phyloP scores from a whole-genome alignment of 2,888 invertebrate genomes.

The Sinodicranocentrus sp. region DNA sequence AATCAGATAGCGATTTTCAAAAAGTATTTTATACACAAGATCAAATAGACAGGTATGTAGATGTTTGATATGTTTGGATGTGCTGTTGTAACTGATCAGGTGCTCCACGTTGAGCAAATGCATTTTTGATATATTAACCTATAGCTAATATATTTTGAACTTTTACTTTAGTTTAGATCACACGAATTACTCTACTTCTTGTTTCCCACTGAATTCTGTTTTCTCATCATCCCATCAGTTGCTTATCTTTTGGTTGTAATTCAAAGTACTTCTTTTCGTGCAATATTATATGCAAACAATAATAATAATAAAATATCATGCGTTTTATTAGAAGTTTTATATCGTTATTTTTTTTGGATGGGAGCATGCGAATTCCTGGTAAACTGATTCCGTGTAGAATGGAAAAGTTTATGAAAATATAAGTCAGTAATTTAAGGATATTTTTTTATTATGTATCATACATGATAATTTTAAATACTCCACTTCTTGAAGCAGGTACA shows the following conservation, averaged over 20 bases:
- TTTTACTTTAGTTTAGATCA: not conserved
- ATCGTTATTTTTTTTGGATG: not conserved
- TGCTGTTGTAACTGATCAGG: not conserved
- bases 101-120: not conserved
- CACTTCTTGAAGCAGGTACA: too few relatives aligned
- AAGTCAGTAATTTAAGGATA: not conserved
- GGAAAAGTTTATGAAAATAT: not conserved
- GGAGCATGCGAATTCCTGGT: not conserved
- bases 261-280: not conserved
- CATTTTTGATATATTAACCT: not conserved
- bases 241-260: not conserved
- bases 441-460: not conserved
- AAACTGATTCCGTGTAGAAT: not conserved
- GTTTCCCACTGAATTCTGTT: not conserved
- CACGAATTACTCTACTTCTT: not conserved
- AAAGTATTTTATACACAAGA: not conserved
- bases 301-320: not conserved
- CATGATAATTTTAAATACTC: not conserved
- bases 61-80: too few relatives aligned
- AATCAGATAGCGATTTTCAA: slow-evolving; percentile 34
- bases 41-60: not conserved
- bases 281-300: not conserved
- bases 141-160: not conserved
- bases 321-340: not conserved
- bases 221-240: not conserved